These are phyloP conservation scores for Solenopsis fugax DNA, from an alignment of 1,140 invertebrate genomes.

Conservation along the genomic window DNA sequence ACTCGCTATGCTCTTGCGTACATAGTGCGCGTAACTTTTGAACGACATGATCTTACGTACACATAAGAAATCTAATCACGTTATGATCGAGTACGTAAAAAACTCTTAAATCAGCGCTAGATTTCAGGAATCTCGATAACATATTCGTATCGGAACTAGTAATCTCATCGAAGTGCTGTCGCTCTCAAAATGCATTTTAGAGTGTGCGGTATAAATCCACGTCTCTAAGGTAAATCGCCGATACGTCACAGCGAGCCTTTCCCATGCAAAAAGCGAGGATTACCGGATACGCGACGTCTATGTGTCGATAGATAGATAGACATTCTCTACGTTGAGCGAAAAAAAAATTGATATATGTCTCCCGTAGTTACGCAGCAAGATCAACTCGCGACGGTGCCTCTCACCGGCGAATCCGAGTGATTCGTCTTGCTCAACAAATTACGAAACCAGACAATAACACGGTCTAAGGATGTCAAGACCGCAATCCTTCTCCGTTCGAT, in stretches of 20 bases:
- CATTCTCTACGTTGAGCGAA: background rate
- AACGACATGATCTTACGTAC: background rate
- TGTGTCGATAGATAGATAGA: slow-evolving; percentile 10
- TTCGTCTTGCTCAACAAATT: slow-evolving; percentile 41
- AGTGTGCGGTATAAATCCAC: slow-evolving; percentile 22
- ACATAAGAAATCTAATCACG: background rate
- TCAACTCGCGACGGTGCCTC: background rate
- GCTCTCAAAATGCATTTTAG: slow-evolving; percentile 27
- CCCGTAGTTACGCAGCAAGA: background rate
- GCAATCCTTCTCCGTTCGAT: background rate
- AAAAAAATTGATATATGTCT: slow-evolving; percentile 29
- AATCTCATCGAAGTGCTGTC: slow-evolving; percentile 10
- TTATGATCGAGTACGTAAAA: background rate
- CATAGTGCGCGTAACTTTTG: background rate
- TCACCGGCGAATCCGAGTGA: background rate
- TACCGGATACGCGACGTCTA: slow-evolving; percentile 14
- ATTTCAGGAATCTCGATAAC: background rate
- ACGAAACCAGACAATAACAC: slow-evolving; percentile 23
- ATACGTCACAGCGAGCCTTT: background rate
- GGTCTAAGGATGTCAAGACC: background rate
- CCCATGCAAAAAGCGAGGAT: slow-evolving; percentile 32
- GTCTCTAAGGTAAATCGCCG: slow-evolving; percentile 38
- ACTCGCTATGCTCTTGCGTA: background rate
- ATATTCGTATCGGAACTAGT: background rate
- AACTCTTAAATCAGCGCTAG: background rate